A percentile compares a stretch with the other conserved stretches of the same genome.
Evolutionary conservation across 2,797 vertebrate species (phyloP).

Genomic region (Nyctibius grandis): DNA sequence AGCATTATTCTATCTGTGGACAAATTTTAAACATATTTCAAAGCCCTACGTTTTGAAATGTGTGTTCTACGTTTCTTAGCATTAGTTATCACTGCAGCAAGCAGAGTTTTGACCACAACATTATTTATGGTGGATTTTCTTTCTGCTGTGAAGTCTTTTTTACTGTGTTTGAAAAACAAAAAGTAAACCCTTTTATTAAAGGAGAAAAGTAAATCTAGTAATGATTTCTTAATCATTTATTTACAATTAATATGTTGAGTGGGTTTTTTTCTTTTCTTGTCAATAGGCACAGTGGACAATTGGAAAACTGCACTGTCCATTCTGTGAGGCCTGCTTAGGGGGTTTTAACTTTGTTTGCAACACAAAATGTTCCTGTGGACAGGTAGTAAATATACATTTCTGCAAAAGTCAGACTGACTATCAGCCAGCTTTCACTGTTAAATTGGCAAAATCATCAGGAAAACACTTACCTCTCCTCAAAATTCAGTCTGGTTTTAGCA

Average conservation of each 20-base stretch:
- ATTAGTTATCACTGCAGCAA: background rate
- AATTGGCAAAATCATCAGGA: slow-evolving; percentile 63
- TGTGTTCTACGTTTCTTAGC: slow-evolving; percentile 26
- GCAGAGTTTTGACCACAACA: background rate
- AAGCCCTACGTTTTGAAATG: background rate
- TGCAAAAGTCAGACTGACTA: slow-evolving; percentile 80
- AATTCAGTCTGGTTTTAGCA: slow-evolving; percentile 48
- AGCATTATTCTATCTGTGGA: background rate
- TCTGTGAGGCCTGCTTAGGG: slow-evolving; percentile 83
- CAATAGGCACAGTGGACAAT: slow-evolving; percentile 81
- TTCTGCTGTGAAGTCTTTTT: background rate
- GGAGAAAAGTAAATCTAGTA: slow-evolving; percentile 1
- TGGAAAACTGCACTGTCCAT: slow-evolving; percentile 82
- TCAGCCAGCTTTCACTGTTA: slow-evolving; percentile 56
- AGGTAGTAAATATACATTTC: slow-evolving; percentile 76
- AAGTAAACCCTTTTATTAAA: background rate
- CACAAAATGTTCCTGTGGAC: slow-evolving; percentile 81
- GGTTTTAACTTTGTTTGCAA: slow-evolving; percentile 86
- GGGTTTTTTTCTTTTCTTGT: slow-evolving; percentile 63
- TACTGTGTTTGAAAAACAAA: slow-evolving; percentile 40
- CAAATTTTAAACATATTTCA: slow-evolving; percentile 31
- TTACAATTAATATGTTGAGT: slow-evolving; percentile 55
- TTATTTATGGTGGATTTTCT: slow-evolving; percentile 8
- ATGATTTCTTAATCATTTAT: background rate
- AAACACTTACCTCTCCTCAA: slow-evolving; percentile 34